Evolutionary conservation across 2,113 vertebrate species (phyloP).

Genomic region (Cromileptes altivelis): DNA sequence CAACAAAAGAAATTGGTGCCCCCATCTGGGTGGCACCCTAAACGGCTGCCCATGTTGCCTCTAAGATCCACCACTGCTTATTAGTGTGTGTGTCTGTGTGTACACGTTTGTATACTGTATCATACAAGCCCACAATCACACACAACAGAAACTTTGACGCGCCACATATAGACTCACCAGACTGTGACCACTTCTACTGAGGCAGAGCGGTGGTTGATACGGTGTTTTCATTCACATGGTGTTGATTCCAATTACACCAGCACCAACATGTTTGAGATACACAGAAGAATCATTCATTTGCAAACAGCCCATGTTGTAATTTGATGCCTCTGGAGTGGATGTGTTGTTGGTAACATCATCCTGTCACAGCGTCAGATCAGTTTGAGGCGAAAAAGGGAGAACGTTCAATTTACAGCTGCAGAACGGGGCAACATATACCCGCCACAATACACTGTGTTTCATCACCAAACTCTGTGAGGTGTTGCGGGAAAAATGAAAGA

Average conservation of each 20-base stretch:
- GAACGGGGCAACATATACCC: slow-evolving; percentile 46
- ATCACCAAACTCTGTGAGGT: slow-evolving; percentile 76
- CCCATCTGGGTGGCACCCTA: too few relatives aligned
- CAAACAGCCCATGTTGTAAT: slow-evolving; percentile 60
- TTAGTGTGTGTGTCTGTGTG: neutral
- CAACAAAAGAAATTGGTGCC: too few relatives aligned
- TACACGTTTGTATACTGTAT: slow-evolving; percentile 7
- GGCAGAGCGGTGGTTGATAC: slow-evolving; percentile 10
- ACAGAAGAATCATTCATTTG: slow-evolving; percentile 47
- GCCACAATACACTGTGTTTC: slow-evolving; percentile 61
- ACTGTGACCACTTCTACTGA: slow-evolving; percentile 59
- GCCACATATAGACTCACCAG: slow-evolving; percentile 35
- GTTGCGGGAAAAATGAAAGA: slow-evolving; percentile 72
- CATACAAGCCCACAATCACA: slow-evolving; percentile 25
- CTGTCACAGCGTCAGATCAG: slow-evolving; percentile 56
- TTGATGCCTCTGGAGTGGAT: slow-evolving; percentile 51
- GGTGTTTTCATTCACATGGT: slow-evolving; percentile 58
- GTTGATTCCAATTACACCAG: slow-evolving; percentile 69
- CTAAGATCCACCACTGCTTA: neutral
- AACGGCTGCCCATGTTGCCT: too few relatives aligned
- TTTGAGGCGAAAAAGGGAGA: slow-evolving; percentile 47
- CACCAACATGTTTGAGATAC: slow-evolving; percentile 56
- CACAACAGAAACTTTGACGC: slow-evolving; percentile 28
- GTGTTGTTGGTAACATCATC: slow-evolving; percentile 44
- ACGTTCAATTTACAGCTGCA: slow-evolving; percentile 61